These are phyloP conservation scores for Ormyrus nitidulus DNA, from an alignment of 2,888 invertebrate genomes.

Conservation along the genomic window DNA sequence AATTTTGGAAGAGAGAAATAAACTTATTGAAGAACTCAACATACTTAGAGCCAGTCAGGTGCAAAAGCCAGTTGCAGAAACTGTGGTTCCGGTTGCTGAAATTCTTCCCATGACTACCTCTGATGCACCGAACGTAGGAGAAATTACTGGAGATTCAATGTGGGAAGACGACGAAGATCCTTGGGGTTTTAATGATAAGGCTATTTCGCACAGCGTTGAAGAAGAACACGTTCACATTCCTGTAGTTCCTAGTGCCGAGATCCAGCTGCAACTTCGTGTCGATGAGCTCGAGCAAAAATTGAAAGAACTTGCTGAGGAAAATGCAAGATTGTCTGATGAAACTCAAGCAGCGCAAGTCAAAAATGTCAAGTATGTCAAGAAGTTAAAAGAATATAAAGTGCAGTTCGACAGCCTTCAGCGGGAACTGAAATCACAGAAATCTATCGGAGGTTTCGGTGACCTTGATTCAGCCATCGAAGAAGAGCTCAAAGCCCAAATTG, in stretches of 20 bases:
- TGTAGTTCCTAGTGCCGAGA: slow-evolving; percentile 62
- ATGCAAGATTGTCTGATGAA: slow-evolving; percentile 79
- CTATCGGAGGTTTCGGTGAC: slow-evolving; percentile 75
- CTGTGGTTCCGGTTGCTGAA: slow-evolving; percentile 23
- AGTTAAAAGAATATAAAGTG: slow-evolving; percentile 88
- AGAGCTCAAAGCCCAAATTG: slow-evolving; percentile 84
- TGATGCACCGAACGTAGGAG: background rate
- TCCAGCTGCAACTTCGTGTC: slow-evolving; percentile 73
- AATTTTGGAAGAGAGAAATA: slow-evolving; percentile 55
- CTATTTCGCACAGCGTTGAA: background rate
- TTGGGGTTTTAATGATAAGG: slow-evolving; percentile 79
- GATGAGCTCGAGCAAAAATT: slow-evolving; percentile 80
- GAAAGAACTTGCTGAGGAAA: slow-evolving; percentile 79
- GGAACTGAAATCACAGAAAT: slow-evolving; percentile 78
- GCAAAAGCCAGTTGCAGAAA: slow-evolving; percentile 23
- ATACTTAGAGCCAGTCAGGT: slow-evolving; percentile 40
- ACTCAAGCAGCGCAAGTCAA: slow-evolving; percentile 82
- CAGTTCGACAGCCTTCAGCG: slow-evolving; percentile 80
- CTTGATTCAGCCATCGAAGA: slow-evolving; percentile 88
- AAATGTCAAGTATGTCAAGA: slow-evolving; percentile 87
- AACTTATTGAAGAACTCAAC: slow-evolving; percentile 46
- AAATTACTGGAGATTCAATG: slow-evolving; percentile 13
- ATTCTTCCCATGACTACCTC: background rate
- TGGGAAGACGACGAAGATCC: slow-evolving; percentile 77
- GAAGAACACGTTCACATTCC: slow-evolving; percentile 59